Conservation (phyloP, 2,797 vertebrate species). For the Enteromius treurensis region DNA sequence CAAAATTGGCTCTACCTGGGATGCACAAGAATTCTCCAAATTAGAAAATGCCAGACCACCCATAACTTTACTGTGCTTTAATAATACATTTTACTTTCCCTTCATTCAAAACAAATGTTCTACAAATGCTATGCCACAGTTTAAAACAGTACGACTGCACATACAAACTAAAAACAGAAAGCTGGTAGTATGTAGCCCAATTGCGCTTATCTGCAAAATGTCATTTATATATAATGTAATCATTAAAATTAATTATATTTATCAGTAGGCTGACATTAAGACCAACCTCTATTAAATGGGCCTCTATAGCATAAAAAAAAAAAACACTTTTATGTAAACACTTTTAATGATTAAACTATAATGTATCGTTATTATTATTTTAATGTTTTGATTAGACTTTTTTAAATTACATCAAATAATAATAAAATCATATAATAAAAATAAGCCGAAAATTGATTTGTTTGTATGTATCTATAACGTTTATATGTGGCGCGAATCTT, state of each 20-base stretch:
- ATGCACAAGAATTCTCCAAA: not conserved
- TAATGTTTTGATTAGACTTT: not conserved
- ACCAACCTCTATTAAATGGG: not conserved
- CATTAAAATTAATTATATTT: not conserved
- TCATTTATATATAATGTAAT: not conserved
- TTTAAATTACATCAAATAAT: not conserved
- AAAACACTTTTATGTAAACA: not conserved
- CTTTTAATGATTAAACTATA: no score
- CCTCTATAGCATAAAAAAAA: not conserved
- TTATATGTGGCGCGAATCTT: not conserved
- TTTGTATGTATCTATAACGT: not conserved
- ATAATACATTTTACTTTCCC: not conserved
- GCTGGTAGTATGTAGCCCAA: not conserved
- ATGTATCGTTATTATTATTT: not conserved
- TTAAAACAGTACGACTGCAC: not conserved
- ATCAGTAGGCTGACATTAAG: not conserved
- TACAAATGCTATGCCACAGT: not conserved
- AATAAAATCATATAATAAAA: not conserved
- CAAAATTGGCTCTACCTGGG: not conserved
- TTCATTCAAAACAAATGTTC: not conserved
- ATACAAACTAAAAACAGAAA: not conserved
- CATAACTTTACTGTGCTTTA: not conserved
- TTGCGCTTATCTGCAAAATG: not conserved
- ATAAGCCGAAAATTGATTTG: not conserved
- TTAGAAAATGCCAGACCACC: not conserved